These are phyloP conservation scores for Urechis unicinctus DNA, from an alignment of 2,888 invertebrate species.

Conservation along the genomic window DNA sequence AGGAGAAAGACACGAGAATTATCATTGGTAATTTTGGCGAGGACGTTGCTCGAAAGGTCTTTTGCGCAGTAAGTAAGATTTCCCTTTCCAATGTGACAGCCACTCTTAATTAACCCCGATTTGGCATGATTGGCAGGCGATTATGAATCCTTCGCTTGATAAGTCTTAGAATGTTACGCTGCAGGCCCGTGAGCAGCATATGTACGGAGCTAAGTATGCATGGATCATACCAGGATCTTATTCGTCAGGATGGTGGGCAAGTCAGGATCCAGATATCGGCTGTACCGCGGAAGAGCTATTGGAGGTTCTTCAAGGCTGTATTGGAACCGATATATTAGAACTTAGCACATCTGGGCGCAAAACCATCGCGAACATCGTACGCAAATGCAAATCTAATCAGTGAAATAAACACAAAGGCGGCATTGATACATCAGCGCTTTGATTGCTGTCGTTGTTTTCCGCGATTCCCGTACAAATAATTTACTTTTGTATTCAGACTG, in stretches of 20 bases:
- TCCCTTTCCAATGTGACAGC: too few species aligned
- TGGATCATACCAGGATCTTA: slow-evolving; percentile 66
- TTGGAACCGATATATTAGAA: slow-evolving; percentile 63
- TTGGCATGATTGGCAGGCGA: neutral
- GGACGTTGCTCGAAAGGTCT: slow-evolving; percentile 73
- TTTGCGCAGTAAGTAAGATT: slow-evolving; percentile 51
- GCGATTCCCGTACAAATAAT: neutral
- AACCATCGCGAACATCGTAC: slow-evolving; percentile 34
- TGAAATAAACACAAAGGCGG: neutral
- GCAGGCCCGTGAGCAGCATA: slow-evolving; percentile 72
- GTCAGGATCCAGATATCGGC: slow-evolving; percentile 43
- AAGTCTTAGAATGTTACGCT: slow-evolving; percentile 8
- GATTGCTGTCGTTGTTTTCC: neutral
- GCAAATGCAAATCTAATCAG: slow-evolving; percentile 3
- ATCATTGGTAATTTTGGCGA: slow-evolving; percentile 95
- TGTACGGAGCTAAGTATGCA: slow-evolving; percentile 84
- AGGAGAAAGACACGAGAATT: slow-evolving; percentile 82
- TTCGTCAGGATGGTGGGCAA: slow-evolving; percentile 51
- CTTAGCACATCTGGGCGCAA: slow-evolving; percentile 28
- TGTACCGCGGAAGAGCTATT: slow-evolving; percentile 64
- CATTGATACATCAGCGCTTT: neutral
- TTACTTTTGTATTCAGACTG: slow-evolving; percentile 9
- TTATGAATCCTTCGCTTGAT: neutral
- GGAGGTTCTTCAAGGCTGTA: slow-evolving; percentile 69
- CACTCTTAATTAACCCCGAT: neutral